Evolutionary conservation across 2,113 vertebrate genomes (phyloP).

Genomic region (Bubo blakistoni): DNA sequence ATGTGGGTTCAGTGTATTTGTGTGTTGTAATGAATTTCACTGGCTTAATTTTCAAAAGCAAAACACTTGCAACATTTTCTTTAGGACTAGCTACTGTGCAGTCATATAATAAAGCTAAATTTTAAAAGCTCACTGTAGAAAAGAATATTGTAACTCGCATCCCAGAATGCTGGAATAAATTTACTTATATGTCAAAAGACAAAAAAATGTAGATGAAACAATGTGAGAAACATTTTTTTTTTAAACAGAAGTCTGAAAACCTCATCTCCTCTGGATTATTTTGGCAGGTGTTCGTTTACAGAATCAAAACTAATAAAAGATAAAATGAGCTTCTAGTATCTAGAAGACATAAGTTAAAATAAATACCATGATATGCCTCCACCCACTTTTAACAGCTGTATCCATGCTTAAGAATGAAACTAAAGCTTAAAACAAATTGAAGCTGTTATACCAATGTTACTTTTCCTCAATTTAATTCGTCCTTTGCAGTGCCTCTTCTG

Average conservation of each 20-base stretch:
- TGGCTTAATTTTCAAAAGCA: neutral
- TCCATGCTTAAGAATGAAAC: neutral
- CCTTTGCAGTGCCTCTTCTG: neutral
- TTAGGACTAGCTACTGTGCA: neutral
- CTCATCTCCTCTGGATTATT: neutral
- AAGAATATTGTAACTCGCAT: neutral
- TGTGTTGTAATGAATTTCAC: neutral
- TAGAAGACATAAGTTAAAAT: neutral
- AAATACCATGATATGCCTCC: neutral
- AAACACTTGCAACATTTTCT: neutral
- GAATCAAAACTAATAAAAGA: neutral
- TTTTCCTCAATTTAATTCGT: neutral
- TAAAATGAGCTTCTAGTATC: neutral
- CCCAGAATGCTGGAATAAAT: neutral
- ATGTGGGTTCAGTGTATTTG: neutral
- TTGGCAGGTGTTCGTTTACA: neutral
- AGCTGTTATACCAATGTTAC: neutral
- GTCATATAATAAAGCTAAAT: neutral
- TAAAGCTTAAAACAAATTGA: neutral
- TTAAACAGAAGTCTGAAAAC: neutral
- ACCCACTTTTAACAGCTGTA: neutral
- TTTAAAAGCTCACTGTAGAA: neutral
- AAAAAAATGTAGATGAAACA: neutral
- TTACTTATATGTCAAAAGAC: neutral
- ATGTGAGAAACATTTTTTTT: neutral